Conservation (phyloP, 2,113 vertebrate species). For the Neolamprologus toae region DNA sequence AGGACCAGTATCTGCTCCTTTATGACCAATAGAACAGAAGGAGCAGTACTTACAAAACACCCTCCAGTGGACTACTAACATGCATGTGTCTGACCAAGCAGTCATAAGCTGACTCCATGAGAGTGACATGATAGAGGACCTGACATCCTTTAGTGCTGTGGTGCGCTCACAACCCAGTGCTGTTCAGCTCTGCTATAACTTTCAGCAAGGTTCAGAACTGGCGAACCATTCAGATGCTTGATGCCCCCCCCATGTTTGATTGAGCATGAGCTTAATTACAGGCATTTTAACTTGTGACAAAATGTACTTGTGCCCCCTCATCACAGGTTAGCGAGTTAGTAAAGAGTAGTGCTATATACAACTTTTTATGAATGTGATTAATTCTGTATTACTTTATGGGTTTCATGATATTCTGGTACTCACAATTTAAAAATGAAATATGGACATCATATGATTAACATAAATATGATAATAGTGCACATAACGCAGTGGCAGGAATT, state of each 20-base stretch:
- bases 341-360: neutral
- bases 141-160: neutral
- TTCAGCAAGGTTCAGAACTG: neutral
- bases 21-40: neutral
- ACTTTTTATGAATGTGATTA: neutral
- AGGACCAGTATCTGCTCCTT: neutral
- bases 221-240: neutral
- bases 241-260: neutral
- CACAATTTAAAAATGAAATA: neutral
- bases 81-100: neutral
- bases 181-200: rapidly evolving
- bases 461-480: neutral
- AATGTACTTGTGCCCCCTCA: neutral
- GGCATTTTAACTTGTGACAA: rapidly evolving
- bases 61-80: neutral
- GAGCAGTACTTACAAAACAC: neutral
- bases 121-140: rapidly evolving
- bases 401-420: neutral
- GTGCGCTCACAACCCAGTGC: neutral
- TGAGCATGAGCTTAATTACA: neutral
- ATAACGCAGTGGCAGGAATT: rapidly evolving
- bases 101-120: neutral
- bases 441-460: neutral
- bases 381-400: neutral
- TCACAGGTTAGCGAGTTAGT: neutral